A percentile compares a stretch with the other conserved stretches of the same genome.
Conservation (phyloP, 1,140 invertebrate species). For the Pogonognathellus flavescens region DNA sequence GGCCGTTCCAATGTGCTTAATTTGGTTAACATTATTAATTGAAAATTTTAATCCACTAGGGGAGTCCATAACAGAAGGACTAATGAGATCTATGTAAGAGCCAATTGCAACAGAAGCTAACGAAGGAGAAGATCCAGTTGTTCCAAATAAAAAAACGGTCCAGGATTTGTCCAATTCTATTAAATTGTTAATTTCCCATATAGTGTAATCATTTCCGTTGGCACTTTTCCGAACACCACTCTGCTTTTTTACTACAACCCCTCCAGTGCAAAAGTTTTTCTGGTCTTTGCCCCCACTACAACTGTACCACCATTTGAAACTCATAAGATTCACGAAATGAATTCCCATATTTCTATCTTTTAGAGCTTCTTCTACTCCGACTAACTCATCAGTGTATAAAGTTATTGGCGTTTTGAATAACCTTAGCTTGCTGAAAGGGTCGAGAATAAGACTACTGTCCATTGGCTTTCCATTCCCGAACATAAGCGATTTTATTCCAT, state of each 20-base stretch:
- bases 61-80: conserved; percentile 59
- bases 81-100: conserved; percentile 61
- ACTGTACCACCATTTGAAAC: conserved; percentile 58
- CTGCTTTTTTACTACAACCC: conserved; percentile 58
- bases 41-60: conserved; percentile 61
- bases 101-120: conserved; percentile 56
- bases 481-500: neutral
- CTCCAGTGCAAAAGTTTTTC: conserved; percentile 62
- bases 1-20: conserved; percentile 58
- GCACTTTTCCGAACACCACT: conserved; percentile 60
- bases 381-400: conserved; percentile 44
- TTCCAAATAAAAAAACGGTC: conserved; percentile 63
- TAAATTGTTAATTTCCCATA: conserved; percentile 65
- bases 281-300: conserved; percentile 48
- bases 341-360: conserved; percentile 61
- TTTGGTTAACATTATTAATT: conserved; percentile 56
- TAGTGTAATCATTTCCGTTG: conserved; percentile 64
- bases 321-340: conserved; percentile 49
- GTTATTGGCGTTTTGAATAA: conserved; percentile 53
- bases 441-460: conserved; percentile 17
- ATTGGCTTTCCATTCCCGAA: neutral
- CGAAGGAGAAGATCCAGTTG: conserved; percentile 24
- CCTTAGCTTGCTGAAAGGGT: conserved; percentile 54
- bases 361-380: conserved; percentile 46
- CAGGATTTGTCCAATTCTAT: conserved; percentile 56